These are phyloP conservation scores for Molorchus minor DNA, from an alignment of 2,888 invertebrate species.

Conservation along the genomic window DNA sequence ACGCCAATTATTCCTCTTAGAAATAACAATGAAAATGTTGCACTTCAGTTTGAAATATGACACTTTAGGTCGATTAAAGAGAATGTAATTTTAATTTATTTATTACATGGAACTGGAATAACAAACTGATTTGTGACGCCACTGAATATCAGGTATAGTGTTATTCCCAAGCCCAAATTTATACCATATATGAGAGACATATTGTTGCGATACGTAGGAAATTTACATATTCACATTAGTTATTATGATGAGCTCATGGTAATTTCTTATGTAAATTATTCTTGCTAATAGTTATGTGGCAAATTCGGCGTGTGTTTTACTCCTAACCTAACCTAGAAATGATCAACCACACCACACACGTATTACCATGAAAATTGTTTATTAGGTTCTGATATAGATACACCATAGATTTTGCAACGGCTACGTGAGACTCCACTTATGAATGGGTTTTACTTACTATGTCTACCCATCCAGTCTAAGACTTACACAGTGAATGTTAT, in stretches of 20 bases:
- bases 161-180: constrained; percentile 28
- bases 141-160: constrained; percentile 6
- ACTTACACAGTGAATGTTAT: too few species aligned
- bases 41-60: background rate
- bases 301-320: constrained; percentile 21
- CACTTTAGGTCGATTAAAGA: background rate
- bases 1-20: background rate
- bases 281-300: constrained; percentile 8
- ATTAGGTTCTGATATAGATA: constrained; percentile 9
- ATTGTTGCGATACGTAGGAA: constrained; percentile 23
- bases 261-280: constrained; percentile 23
- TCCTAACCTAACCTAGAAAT: constrained; percentile 24
- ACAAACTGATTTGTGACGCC: too few species aligned
- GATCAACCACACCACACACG: constrained; percentile 17
- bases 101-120: too few species aligned
- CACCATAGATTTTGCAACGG: constrained; percentile 14
- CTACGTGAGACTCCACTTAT: constrained; percentile 9
- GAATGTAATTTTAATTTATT: background rate
- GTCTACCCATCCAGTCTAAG: too few species aligned
- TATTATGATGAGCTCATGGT: constrained; percentile 24
- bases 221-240: constrained; percentile 28
- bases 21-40: background rate
- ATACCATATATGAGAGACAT: constrained; percentile 27
- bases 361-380: constrained; percentile 11
- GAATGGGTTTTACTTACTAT: constrained; percentile 5